Percentiles rank a stretch among this genome's conserved stretches.
Evolutionary conservation across 2,113 vertebrate species (phyloP).

Genomic region (Engystomops pustulosus): DNA sequence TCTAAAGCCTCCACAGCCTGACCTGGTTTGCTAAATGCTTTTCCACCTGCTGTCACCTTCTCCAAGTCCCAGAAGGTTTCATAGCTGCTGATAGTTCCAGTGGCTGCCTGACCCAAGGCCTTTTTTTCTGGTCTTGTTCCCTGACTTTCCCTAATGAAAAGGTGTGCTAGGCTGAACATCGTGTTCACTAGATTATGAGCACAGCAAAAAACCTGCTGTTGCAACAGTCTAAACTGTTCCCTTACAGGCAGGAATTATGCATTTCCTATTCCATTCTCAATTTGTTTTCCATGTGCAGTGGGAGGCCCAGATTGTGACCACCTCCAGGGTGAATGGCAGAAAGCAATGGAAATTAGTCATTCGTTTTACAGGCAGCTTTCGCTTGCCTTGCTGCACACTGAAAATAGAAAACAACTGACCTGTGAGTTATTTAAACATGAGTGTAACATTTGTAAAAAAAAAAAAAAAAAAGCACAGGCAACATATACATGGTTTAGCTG

Average conservation of each 20-base stretch:
- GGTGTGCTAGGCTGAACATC: slow-evolving; percentile 56
- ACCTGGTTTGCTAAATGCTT: slow-evolving; percentile 59
- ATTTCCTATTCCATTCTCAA: slow-evolving; percentile 51
- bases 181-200: slow-evolving; percentile 53
- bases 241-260: slow-evolving; percentile 5
- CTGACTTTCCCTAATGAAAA: slow-evolving; percentile 62
- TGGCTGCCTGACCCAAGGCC: slow-evolving; percentile 64
- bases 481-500: slow-evolving; percentile 51
- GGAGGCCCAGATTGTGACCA: slow-evolving; percentile 46
- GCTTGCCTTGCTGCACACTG: slow-evolving; percentile 59
- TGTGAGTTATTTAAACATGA: slow-evolving; percentile 69
- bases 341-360: slow-evolving; percentile 64
- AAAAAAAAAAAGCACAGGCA: slow-evolving; percentile 56
- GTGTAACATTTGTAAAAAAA: slow-evolving; percentile 65
- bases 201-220: slow-evolving; percentile 12
- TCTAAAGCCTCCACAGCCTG: slow-evolving; percentile 30
- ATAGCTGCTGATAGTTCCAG: slow-evolving; percentile 58
- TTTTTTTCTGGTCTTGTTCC: slow-evolving; percentile 57
- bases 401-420: slow-evolving; percentile 67
- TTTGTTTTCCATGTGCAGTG: not conserved
- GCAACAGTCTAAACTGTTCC: slow-evolving; percentile 8
- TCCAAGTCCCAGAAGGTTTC: slow-evolving; percentile 63
- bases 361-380: slow-evolving; percentile 68
- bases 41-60: slow-evolving; percentile 65
- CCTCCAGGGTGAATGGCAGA: slow-evolving; percentile 60